Base-by-base conservation (phyloP, 2,888 invertebrate species). In the Unio pictorum region DNA sequence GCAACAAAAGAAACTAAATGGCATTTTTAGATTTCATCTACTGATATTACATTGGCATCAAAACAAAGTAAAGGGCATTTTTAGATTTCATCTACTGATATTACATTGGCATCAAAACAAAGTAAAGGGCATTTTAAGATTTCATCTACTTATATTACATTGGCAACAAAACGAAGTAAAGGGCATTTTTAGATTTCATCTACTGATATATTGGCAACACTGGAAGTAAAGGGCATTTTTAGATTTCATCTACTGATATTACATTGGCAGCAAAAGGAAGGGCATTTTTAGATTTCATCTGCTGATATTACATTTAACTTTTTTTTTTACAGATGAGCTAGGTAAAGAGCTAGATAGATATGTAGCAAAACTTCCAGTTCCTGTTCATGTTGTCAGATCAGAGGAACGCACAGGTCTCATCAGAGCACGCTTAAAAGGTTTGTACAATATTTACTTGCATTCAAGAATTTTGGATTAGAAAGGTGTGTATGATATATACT, bases 371-470 rank as follows among this genome's bases (percentile, higher is more conserved):
- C 91, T 98, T 84, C 95, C 96, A 5, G 95, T 98, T 45, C 93
- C 94, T 34, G 96, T 97, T 1, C 86, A 93, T 85, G 95, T 98
- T 69, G 93, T 96, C 88, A 93, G 99, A 71, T 97, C 98, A 17
- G 94, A 95, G 84, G 95, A 95, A 88, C 93, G 99, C 79, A 98
- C 98, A 7, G 99, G 99, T 45, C 92, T 99, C 73, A 99, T 99
- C 86, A 93, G 99, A 81, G 99, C 99, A 6, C 93, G 99, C 80
- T 92, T 99, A 73, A 92, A 97, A 83, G 99, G 99, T 76, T 68
- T 60, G 73, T 55, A n/a, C 23, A 1, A 4, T 34, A 15, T 64
- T 4, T 15, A 30, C 30, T n/a, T 57, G 30, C 45, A 28, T 30
- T 62, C n/a, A 62, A 28, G 45, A 45, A 11, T 45, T 45, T 45